Evolutionary conservation across 2,888 invertebrate genomes (phyloP).

Genomic region (Scaptomyza polygonia): DNA sequence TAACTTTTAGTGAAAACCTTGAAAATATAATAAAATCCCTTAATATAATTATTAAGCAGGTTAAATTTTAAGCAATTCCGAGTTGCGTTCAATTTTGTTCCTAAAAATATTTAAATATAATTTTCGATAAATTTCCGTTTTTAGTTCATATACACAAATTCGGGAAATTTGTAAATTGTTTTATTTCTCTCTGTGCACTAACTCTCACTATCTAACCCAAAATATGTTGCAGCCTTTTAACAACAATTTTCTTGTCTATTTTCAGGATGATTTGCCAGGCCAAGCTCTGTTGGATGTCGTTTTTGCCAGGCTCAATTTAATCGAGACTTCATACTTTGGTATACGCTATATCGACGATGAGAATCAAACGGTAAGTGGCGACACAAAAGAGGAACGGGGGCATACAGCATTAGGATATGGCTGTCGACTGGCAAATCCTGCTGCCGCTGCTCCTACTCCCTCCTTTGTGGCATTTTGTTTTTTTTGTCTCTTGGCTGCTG

Average conservation of each 20-base stretch:
- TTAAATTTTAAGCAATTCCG: no score
- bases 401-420: slow-evolving; percentile 37
- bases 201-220: neutral
- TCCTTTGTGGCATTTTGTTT: neutral
- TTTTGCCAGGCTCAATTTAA: slow-evolving; percentile 95
- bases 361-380: slow-evolving; percentile 93
- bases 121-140: neutral
- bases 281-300: slow-evolving; percentile 96
- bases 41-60: no score
- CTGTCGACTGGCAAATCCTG: slow-evolving; percentile 47
- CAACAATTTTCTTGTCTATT: slow-evolving; percentile 82
- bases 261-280: slow-evolving; percentile 95
- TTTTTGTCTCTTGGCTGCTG: slow-evolving; percentile 27
- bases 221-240: slow-evolving; percentile 54
- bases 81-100: no score
- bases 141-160: no score
- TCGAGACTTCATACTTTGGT: slow-evolving; percentile 98
- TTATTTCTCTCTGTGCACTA: neutral
- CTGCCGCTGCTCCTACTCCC: slow-evolving; percentile 2
- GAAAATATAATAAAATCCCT: no score
- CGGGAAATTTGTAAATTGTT: no score
- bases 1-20: no score
- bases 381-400: neutral
- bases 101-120: neutral
- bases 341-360: slow-evolving; percentile 95